Conservation (phyloP, 1,140 invertebrate genomes). For the Nylanderia fulva region DNA sequence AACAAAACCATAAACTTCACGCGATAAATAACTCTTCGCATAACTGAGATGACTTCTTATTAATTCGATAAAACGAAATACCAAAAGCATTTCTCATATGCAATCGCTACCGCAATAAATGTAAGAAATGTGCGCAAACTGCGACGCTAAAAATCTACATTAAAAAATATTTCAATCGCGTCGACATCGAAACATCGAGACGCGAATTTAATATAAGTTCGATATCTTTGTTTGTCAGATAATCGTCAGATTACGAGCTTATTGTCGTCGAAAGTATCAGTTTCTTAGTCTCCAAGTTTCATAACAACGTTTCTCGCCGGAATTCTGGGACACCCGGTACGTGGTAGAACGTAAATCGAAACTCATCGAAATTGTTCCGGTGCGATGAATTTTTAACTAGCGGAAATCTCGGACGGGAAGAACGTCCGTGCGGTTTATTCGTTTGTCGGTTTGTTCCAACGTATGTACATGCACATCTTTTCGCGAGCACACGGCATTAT, state of each 20-base stretch:
- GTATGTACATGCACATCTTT: conserved; percentile 35
- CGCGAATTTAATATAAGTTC: not conserved
- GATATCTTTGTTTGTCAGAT: not conserved
- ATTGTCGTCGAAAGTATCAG: not conserved
- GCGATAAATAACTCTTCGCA: not conserved
- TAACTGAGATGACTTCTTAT: not conserved
- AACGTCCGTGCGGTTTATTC: conserved; percentile 39
- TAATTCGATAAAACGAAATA: not conserved
- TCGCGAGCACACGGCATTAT: conserved; percentile 53
- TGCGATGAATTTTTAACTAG: conserved; percentile 39
- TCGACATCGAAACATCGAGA: not conserved
- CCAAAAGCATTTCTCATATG: not conserved
- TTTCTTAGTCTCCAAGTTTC: conserved; percentile 9
- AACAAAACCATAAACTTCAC: not conserved
- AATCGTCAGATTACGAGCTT: not conserved
- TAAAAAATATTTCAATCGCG: not conserved
- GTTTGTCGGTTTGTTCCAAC: conserved; percentile 54
- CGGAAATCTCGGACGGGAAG: not conserved
- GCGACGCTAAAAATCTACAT: not conserved
- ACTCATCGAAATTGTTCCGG: conserved; percentile 12
- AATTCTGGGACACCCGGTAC: not conserved
- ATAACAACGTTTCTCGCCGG: not conserved
- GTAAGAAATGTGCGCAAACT: not conserved
- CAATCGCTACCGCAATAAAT: too few species aligned
- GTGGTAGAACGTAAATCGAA: not conserved